phyloP scores from a whole-genome alignment of 1,140 invertebrate genomes.

The Solen grandis region DNA sequence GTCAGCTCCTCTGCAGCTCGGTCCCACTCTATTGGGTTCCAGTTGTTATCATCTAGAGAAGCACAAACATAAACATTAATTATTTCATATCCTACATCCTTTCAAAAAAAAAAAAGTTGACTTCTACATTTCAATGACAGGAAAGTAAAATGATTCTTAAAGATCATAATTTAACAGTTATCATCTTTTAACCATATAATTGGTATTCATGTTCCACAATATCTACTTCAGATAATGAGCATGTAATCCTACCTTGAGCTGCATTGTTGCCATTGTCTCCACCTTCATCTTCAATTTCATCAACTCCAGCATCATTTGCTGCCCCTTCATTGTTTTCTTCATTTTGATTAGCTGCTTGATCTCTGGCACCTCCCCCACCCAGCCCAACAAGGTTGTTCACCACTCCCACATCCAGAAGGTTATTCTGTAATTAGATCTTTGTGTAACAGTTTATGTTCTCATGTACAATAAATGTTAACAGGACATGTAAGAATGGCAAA shows the following conservation, averaged over 20 bases:
- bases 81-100: background rate
- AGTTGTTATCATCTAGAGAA: constrained; percentile 89
- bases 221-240: too few relatives aligned
- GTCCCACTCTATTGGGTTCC: constrained; percentile 99
- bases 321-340: constrained; percentile 64
- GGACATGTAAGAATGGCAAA: too few relatives aligned
- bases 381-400: constrained; percentile 72
- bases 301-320: constrained; percentile 65
- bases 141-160: too few relatives aligned
- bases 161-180: too few relatives aligned
- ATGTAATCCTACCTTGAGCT: constrained; percentile 73
- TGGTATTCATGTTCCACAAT: too few relatives aligned
- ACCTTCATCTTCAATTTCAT: constrained; percentile 72
- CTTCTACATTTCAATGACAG: too few relatives aligned
- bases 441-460: too few relatives aligned
- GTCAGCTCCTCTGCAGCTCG: constrained; percentile 98
- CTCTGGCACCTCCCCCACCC: constrained; percentile 81
- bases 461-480: too few relatives aligned
- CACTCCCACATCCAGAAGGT: constrained; percentile 69
- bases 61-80: constrained; percentile 44
- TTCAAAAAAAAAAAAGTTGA: constrained; percentile 26
- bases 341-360: constrained; percentile 64
- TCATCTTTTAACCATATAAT: too few relatives aligned
- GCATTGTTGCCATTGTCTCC: constrained; percentile 76
- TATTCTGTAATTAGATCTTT: too few relatives aligned